These are phyloP conservation scores for Leptinotarsa texana DNA, from an alignment of 1,140 invertebrate genomes.

Conservation along the genomic window DNA sequence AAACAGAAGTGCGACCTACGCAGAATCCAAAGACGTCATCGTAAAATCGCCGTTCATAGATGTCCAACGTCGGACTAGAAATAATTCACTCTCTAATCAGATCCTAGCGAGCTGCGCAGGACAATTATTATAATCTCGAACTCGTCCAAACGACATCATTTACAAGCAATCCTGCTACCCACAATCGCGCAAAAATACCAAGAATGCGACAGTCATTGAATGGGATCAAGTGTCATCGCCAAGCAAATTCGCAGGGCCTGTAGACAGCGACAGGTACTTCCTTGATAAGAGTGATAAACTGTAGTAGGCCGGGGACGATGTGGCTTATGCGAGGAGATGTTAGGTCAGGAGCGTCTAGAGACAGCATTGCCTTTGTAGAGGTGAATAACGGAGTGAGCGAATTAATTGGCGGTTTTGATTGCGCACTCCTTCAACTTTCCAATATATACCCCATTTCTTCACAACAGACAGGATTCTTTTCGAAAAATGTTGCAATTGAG, in stretches of 20 bases:
- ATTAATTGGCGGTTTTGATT: no score
- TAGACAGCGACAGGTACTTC: conserved; percentile 25
- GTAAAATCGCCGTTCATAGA: neutral
- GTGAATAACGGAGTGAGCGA: no score
- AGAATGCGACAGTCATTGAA: conserved; percentile 8
- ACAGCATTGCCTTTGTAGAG: no score
- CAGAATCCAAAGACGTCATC: neutral
- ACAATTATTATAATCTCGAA: conserved; percentile 17
- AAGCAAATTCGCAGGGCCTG: conserved; percentile 1
- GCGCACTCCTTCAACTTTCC: no score
- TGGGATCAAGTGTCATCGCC: conserved; percentile 19
- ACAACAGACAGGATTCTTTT: no score
- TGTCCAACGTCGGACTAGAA: neutral
- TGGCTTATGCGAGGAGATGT: conserved; percentile 30
- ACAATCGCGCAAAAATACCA: conserved; percentile 9
- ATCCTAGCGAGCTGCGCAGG: conserved; percentile 4
- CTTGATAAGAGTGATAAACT: conserved; percentile 31
- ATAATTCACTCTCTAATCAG: conserved; percentile 16
- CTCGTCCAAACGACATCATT: conserved; percentile 18
- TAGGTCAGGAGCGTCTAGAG: neutral
- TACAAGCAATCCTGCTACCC: conserved; percentile 20
- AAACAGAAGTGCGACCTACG: neutral
- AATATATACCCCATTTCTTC: no score
- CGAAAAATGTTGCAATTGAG: no score
- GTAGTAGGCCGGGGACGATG: conserved; percentile 24